These are phyloP conservation scores for Drosophila putrida DNA, from an alignment of 2,888 invertebrate species.

Conservation along the genomic window DNA sequence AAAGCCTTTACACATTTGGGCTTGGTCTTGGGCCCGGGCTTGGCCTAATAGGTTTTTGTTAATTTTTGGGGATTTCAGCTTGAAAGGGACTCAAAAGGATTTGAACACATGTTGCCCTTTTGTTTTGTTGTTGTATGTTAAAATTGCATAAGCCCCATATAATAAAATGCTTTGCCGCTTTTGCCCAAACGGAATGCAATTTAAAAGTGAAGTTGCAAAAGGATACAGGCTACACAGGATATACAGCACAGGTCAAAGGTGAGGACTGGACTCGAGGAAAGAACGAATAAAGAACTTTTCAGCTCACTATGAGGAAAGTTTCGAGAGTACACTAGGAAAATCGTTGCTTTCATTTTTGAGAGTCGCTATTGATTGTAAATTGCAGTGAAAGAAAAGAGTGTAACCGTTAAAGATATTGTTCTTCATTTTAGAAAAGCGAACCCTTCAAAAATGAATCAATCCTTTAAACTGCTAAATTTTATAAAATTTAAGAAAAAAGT, in stretches of 20 bases:
- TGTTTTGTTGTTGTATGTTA: constrained; percentile 36
- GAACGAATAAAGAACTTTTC: constrained; percentile 12
- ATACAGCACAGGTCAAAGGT: constrained; percentile 57
- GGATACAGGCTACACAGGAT: constrained; percentile 9
- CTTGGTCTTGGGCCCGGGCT: constrained; percentile 48
- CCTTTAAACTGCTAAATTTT: too few relatives aligned
- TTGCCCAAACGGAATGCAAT: constrained; percentile 40
- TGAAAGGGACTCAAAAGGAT: constrained; percentile 60
- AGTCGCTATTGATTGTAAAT: too few relatives aligned
- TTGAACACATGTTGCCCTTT: constrained; percentile 62
- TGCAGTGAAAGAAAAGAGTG: too few relatives aligned
- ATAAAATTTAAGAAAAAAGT: too few relatives aligned
- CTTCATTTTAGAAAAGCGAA: too few relatives aligned
- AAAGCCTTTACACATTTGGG: constrained; percentile 20
- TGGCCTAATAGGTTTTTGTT: constrained; percentile 78
- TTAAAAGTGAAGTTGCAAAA: constrained; percentile 22
- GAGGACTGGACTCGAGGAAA: constrained; percentile 5
- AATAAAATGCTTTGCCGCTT: constrained; percentile 64
- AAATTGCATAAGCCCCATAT: constrained; percentile 72
- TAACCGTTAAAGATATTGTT: too few relatives aligned
- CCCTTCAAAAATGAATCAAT: too few relatives aligned
- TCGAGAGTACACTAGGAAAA: neutral
- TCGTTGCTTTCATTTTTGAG: too few relatives aligned
- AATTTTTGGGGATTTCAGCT: constrained; percentile 65
- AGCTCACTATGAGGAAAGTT: constrained; percentile 35